A percentile compares a stretch with the other conserved stretches of the same genome.
phyloP scores from a whole-genome alignment of 2,888 invertebrate species.

The Euproctis similis region DNA sequence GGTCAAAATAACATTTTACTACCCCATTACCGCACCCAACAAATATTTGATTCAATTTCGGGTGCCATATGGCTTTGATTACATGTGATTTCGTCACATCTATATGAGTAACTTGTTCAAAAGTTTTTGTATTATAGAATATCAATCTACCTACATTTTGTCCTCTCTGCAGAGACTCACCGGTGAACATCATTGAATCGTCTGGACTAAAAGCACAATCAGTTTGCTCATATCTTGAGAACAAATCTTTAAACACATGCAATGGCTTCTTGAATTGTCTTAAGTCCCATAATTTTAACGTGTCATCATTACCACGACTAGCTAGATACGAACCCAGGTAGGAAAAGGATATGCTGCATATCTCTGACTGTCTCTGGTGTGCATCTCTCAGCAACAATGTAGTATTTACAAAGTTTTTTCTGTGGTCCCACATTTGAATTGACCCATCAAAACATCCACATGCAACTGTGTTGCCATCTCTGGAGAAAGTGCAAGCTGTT shows the following conservation, averaged over 20 bases:
- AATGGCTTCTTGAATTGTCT: conserved; percentile 87
- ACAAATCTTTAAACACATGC: conserved; percentile 80
- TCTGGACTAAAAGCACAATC: conserved; percentile 94
- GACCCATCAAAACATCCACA: conserved; percentile 97
- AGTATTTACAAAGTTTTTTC: conserved; percentile 93
- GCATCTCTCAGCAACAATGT: conserved; percentile 85
- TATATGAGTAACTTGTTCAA: conserved; percentile 83
- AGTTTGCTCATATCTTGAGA: conserved; percentile 89
- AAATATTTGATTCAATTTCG: conserved; percentile 97
- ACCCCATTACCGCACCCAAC: conserved; percentile 93
- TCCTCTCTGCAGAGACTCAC: conserved; percentile 84
- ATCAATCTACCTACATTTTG: conserved; percentile 80
- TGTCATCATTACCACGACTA: conserved; percentile 92
- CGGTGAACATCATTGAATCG: conserved; percentile 91
- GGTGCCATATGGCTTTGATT: conserved; percentile 95
- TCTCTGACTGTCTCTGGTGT: conserved; percentile 86
- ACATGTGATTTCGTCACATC: conserved; percentile 87
- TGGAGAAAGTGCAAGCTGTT: conserved; percentile 87
- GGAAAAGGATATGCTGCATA: conserved; percentile 90
- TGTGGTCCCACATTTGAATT: conserved; percentile 97
- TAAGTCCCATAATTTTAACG: conserved; percentile 96
- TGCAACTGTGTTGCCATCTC: conserved; percentile 91
- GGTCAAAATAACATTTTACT: conserved; percentile 94
- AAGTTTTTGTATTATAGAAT: conserved; percentile 87
- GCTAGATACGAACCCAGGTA: conserved; percentile 87